Conservation (phyloP, 2,113 vertebrate species). For the Glaucomys volans region DNA sequence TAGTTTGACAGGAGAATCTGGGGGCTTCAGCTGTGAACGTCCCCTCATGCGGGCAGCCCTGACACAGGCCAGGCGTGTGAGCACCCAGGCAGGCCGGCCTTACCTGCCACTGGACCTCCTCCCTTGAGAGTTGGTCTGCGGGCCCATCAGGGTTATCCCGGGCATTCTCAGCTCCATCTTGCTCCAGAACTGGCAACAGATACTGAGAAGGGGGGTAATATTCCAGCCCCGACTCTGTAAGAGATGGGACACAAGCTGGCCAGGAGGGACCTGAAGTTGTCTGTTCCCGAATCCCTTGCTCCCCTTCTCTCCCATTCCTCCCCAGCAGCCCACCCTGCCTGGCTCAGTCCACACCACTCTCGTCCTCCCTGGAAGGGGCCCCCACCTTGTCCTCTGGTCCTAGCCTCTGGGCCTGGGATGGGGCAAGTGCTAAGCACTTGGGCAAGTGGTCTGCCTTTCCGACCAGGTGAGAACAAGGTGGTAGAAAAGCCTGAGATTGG, state of each 20-base stretch:
- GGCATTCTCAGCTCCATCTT: slow-evolving; percentile 78
- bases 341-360: background rate
- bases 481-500: background rate
- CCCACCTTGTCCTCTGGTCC: background rate
- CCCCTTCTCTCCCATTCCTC: background rate
- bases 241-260: slow-evolving; percentile 37
- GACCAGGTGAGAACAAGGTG: background rate
- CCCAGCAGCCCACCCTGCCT: background rate
- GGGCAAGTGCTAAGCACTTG: background rate
- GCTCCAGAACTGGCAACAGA: slow-evolving; percentile 90
- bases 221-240: slow-evolving; percentile 91
- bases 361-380: background rate
- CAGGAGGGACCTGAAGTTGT: fast-evolving
- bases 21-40: background rate
- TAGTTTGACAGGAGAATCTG: background rate
- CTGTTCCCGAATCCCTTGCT: background rate
- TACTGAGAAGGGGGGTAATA: slow-evolving; percentile 95
- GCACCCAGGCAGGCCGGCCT: background rate
- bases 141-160: slow-evolving; percentile 87
- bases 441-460: background rate
- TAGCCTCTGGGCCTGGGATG: background rate
- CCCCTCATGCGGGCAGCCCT: too few species aligned
- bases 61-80: fast-evolving
- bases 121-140: slow-evolving; percentile 73
- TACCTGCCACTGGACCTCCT: slow-evolving; percentile 92